These are phyloP conservation scores for Lasiurus borealis DNA, from an alignment of 2,113 vertebrate genomes.

Conservation along the genomic window DNA sequence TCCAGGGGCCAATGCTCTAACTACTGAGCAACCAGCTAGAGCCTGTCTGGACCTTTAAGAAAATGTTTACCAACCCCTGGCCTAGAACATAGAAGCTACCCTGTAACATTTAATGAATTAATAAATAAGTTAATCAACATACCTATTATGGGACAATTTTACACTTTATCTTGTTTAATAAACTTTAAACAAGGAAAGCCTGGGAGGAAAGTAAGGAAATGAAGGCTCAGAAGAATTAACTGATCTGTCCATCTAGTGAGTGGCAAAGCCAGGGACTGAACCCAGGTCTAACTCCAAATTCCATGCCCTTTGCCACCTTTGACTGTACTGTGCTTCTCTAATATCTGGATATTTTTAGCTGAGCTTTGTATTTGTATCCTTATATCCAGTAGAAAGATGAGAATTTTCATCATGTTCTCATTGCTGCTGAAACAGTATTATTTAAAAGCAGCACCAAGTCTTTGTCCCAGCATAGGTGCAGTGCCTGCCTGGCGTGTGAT, in stretches of 20 bases:
- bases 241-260: background rate
- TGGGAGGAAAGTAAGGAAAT: background rate
- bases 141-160: background rate
- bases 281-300: background rate
- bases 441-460: background rate
- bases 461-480: background rate
- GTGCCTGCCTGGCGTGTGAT: background rate
- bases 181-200: background rate
- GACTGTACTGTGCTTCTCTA: background rate
- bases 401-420: background rate
- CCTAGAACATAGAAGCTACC: background rate
- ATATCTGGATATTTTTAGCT: background rate
- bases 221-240: background rate
- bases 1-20: too few relatives aligned
- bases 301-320: background rate
- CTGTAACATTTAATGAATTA: constrained; percentile 1
- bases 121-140: background rate
- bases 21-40: too few relatives aligned
- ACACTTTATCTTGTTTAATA: background rate
- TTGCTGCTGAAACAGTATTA: background rate
- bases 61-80: background rate
- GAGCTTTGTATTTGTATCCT: constrained; percentile 29
- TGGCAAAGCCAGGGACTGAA: background rate
- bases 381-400: background rate
- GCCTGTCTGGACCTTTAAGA: background rate